These are phyloP conservation scores for Eriosoma lanigerum DNA, from an alignment of 1,140 invertebrate species.

Conservation along the genomic window DNA sequence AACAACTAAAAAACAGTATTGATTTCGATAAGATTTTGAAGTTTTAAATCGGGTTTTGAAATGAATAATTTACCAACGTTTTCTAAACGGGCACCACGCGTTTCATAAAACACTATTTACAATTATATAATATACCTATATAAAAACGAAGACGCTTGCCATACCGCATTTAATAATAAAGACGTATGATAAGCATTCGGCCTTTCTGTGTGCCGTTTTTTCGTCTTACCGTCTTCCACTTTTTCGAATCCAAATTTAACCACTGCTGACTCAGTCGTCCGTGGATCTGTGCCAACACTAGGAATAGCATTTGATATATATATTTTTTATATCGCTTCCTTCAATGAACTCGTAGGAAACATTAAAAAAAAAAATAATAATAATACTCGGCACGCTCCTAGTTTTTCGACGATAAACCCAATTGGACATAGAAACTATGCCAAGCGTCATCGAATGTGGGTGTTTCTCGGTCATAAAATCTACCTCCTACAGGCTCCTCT, in stretches of 20 bases:
- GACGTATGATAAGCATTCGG: constrained; percentile 9
- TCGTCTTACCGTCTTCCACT: constrained; percentile 16
- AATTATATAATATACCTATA: not conserved
- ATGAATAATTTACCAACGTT: not conserved
- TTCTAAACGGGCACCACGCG: not conserved
- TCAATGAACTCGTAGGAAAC: constrained; percentile 31
- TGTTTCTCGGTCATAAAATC: constrained; percentile 24
- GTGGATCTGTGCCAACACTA: constrained; percentile 37
- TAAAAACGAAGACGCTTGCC: not conserved
- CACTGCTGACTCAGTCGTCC: constrained; percentile 37
- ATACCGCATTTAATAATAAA: constrained; percentile 15
- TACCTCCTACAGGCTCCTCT: not conserved
- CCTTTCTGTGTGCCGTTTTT: constrained; percentile 33
- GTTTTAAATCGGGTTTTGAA: not conserved
- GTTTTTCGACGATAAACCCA: constrained; percentile 21
- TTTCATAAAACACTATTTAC: not conserved
- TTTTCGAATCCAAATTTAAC: constrained; percentile 48
- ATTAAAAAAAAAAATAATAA: constrained; percentile 1
- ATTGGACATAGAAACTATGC: constrained; percentile 36
- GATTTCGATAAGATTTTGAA: not conserved
- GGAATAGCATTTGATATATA: constrained; percentile 34
- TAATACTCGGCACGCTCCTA: not conserved
- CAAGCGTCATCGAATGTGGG: constrained; percentile 10
- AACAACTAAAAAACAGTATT: not conserved
- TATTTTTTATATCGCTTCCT: constrained; percentile 32